Evolutionary conservation across 2,113 vertebrate species (phyloP).

Genomic region (Misgurnus anguillicaudatus): DNA sequence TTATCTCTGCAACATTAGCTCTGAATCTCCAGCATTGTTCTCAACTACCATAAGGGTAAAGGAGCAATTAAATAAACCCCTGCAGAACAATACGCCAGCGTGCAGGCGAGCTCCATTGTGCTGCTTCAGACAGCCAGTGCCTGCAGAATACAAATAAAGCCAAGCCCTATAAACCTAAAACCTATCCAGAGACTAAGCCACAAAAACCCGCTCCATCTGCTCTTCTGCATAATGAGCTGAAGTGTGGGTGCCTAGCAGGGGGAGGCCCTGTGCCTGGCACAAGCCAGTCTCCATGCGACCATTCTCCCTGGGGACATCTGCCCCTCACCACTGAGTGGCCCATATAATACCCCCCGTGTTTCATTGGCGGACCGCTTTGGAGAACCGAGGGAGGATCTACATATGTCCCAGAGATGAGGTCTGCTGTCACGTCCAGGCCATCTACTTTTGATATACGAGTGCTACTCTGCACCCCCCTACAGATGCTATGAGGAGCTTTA

Average conservation of each 20-base stretch:
- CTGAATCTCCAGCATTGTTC: conserved; percentile 33
- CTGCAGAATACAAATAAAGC: conserved; percentile 34
- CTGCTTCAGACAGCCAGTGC: conserved; percentile 37
- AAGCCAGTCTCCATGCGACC: conserved; percentile 66
- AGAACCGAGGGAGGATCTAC: conserved; percentile 26
- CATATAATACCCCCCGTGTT: conserved; percentile 37
- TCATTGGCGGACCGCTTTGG: conserved; percentile 15
- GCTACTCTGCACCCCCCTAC: conserved; percentile 23
- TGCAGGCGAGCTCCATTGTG: conserved; percentile 44
- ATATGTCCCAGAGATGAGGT: conserved; percentile 37
- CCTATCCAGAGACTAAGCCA: conserved; percentile 65
- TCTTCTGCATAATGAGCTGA: conserved; percentile 63
- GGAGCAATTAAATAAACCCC: conserved; percentile 46
- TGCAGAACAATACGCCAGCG: conserved; percentile 45
- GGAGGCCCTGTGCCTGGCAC: conserved; percentile 64
- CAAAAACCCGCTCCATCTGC: conserved; percentile 69
- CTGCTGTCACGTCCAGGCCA: conserved; percentile 35
- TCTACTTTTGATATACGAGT: conserved; percentile 45
- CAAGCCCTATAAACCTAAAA: conserved; percentile 56
- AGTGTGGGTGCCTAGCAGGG: conserved; percentile 33
- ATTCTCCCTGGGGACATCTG: conserved; percentile 59
- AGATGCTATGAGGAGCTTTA: conserved; percentile 46
- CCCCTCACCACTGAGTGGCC: conserved; percentile 38
- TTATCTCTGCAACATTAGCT: neutral
- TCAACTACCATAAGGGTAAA: conserved; percentile 9